phyloP scores from a whole-genome alignment of 30 jellyfish, hydroid and myxozoan genomes.

The Sanderia malayensis region DNA sequence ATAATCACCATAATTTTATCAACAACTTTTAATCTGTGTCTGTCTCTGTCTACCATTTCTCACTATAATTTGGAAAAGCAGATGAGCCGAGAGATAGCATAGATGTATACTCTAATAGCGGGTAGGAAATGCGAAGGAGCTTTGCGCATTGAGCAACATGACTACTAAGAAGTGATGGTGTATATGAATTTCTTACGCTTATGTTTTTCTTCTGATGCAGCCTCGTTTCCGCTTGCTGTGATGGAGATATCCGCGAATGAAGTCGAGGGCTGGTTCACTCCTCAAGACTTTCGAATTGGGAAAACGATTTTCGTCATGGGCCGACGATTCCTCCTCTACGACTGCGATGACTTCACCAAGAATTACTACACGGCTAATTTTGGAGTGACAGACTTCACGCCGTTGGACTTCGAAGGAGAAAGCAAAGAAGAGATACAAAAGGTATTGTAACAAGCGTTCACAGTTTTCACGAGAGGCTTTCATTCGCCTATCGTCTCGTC shows the following conservation, averaged over 20 bases:
- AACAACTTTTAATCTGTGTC: background rate
- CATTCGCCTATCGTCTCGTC: too few relatives aligned
- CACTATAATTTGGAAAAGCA: too few relatives aligned
- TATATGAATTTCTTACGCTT: too few relatives aligned
- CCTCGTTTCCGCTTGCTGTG: conserved; percentile 89
- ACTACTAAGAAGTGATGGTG: too few relatives aligned
- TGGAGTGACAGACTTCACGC: conserved; percentile 73
- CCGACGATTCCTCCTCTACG: conserved; percentile 89
- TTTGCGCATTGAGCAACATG: too few relatives aligned
- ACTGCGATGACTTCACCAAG: conserved; percentile 91
- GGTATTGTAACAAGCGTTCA: too few relatives aligned
- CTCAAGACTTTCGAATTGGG: conserved; percentile 78
- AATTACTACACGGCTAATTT: conserved; percentile 51
- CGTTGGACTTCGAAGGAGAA: conserved; percentile 57
- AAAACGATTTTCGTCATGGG: conserved; percentile 87
- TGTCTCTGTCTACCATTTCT: too few relatives aligned
- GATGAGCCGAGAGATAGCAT: too few relatives aligned
- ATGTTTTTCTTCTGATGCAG: conserved; percentile 32
- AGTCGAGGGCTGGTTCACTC: conserved; percentile 88
- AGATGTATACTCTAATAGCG: too few relatives aligned
- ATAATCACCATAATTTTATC: background rate
- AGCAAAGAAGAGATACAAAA: conserved; percentile 35
- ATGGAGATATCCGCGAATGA: conserved; percentile 94
- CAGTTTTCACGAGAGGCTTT: too few relatives aligned
- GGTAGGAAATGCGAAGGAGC: too few relatives aligned